phyloP scores from a whole-genome alignment of 2,888 invertebrate genomes.

The Carabus problematicus region DNA sequence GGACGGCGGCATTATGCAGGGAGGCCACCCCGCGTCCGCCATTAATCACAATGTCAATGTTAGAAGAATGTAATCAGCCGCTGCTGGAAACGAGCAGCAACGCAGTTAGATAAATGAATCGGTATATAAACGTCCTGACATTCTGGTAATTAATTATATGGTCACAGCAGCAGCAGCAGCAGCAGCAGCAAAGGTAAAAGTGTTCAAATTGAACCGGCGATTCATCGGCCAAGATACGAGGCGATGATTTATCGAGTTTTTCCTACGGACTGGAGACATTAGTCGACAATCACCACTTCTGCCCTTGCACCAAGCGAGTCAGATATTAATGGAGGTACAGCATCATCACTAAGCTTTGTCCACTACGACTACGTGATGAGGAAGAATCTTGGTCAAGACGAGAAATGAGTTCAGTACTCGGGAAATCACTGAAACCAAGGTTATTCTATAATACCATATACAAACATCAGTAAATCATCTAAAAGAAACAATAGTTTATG shows the following conservation, averaged over 20 bases:
- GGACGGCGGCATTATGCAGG: constrained; percentile 6
- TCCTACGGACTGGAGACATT: constrained; percentile 37
- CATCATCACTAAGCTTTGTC: not conserved
- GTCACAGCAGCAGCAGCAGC: no score
- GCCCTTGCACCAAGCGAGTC: constrained; percentile 15
- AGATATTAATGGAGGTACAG: constrained; percentile 37
- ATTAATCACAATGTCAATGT: constrained; percentile 35
- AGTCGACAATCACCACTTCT: constrained; percentile 41
- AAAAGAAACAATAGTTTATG: no score
- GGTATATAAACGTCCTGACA: constrained; percentile 41
- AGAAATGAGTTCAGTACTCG: no score
- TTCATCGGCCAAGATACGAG: constrained; percentile 38
- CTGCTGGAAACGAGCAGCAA: not conserved
- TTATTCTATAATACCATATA: no score
- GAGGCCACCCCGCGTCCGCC: constrained; percentile 30
- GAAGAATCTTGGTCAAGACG: no score
- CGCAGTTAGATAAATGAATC: constrained; percentile 40
- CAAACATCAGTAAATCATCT: no score
- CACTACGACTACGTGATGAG: no score
- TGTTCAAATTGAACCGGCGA: constrained; percentile 34
- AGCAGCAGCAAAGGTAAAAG: constrained; percentile 39
- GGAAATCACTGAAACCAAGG: no score
- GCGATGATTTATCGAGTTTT: constrained; percentile 40
- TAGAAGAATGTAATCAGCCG: constrained; percentile 41
- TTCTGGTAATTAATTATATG: constrained; percentile 41